Evolutionary conservation across 2,888 invertebrate species (phyloP).

Genomic region (Mylabris sibirica): DNA sequence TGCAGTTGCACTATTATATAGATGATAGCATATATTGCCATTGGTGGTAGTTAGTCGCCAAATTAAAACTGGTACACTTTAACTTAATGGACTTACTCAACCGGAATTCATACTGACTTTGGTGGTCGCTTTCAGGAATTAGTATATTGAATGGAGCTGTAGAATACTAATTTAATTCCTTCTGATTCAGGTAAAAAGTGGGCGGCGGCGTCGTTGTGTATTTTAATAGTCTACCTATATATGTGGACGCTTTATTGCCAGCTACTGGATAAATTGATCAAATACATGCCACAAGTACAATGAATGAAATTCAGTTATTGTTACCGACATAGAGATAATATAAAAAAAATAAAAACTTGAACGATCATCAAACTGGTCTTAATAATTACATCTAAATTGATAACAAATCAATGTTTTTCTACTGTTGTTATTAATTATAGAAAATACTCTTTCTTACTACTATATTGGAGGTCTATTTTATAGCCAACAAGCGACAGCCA

Average conservation of each 20-base stretch:
- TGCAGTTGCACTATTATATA: neutral
- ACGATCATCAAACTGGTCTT: constrained; percentile 1
- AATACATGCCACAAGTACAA: constrained; percentile 11
- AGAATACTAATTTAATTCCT: constrained; percentile 49
- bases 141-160: constrained; percentile 48
- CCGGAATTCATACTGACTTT: constrained; percentile 49
- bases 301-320: neutral
- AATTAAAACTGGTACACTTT: constrained; percentile 51
- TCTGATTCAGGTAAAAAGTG: constrained; percentile 38
- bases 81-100: constrained; percentile 51
- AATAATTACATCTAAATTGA: neutral
- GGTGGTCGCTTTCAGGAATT: constrained; percentile 52
- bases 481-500: neutral
- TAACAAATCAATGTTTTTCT: neutral
- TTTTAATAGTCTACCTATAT: constrained; percentile 17
- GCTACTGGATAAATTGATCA: constrained; percentile 10
- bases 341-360: too few species aligned
- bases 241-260: constrained; percentile 12
- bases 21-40: constrained; percentile 41
- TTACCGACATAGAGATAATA: neutral
- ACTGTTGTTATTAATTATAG: neutral
- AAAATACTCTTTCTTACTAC: neutral
- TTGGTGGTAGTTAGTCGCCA: constrained; percentile 42
- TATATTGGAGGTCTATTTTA: constrained; percentile 12
- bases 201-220: constrained; percentile 30